Base-by-base conservation (phyloP, 2,113 vertebrate species). In the Microtus ochrogaster region DNA sequence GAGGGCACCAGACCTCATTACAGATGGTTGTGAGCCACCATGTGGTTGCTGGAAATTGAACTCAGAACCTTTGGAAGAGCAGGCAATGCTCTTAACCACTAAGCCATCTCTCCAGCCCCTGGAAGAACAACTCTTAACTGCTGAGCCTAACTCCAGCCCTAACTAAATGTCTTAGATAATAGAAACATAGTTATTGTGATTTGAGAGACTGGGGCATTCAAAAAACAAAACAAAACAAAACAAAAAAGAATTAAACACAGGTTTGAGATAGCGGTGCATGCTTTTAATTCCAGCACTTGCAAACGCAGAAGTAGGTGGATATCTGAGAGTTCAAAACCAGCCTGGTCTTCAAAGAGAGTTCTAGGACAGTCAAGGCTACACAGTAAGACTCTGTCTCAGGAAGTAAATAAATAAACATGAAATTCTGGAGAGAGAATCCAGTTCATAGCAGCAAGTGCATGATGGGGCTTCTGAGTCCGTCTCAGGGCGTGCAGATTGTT, bases 131-230 rank as follows among this genome's bases (percentile, higher is more conserved):
- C 58, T 58, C 58, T 58, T 58, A 58, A 58, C 58, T 58, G 58
- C 58, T 58, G 58, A 58, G 19, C 58, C 55, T 58, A 58, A 58
- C 55, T 58, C 58, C 58, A 58, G 19, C 58, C 58, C 58, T 21
- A 58, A 21, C 16, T 10, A 2, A 41, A 30, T 73, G 28, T 49
- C 24, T 93, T 76, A 94, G 89, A 61, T 66, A 89, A 78, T 9
- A 73, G 61, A 41, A 78, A 90, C 65, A 78, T 88, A 47, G 74
- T 94, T 96, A 39, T 96, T 68, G 49, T 65, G 63, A 65, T 68
- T 72, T 58, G 55, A 55, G 61, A 95, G 44, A 55, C 74, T 92
- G 47, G 52, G 22, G 19, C 5, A 58, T 58, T 58, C 5, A 58
- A 19, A 58, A 58, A 7, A 58, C 5, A 58, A 58, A 49, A 49